These are phyloP conservation scores for Mohoua ochrocephala DNA, from an alignment of 2,113 vertebrate genomes.

Conservation along the genomic window DNA sequence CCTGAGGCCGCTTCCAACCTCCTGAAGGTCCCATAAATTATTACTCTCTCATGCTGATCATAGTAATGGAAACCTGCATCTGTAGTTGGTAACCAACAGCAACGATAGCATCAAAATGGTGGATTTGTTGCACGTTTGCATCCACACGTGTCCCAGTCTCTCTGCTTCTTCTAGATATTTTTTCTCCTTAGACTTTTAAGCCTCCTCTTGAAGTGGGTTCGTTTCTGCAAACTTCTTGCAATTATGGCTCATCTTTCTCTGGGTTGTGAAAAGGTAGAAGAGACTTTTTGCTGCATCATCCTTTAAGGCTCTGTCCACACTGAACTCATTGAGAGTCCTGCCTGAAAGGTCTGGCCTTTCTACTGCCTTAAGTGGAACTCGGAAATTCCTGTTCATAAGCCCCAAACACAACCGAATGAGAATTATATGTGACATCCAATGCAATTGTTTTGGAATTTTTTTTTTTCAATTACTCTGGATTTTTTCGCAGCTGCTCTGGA, in stretches of 20 bases:
- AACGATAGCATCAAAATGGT: background rate
- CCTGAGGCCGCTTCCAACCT: background rate
- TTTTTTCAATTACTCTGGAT: background rate
- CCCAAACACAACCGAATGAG: background rate
- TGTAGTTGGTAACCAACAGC: background rate
- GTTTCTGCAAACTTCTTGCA: background rate
- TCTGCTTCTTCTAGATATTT: background rate
- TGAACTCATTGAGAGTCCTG: background rate
- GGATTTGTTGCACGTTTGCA: background rate
- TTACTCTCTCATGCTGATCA: background rate
- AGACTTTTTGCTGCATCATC: background rate
- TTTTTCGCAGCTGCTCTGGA: background rate
- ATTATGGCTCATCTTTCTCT: background rate
- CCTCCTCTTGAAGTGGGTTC: background rate
- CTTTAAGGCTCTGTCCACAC: background rate
- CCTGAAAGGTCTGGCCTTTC: background rate
- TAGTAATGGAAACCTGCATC: background rate
- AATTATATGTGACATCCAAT: background rate
- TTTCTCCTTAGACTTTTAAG: background rate
- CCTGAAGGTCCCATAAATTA: background rate
- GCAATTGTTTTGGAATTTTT: background rate
- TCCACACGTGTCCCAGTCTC: fast-evolving
- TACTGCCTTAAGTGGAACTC: background rate
- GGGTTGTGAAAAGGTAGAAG: background rate
- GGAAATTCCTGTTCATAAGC: background rate